Evolutionary conservation across 2,113 vertebrate species (phyloP), one percentile per base, ranked within the genome.

Genomic region (Indri indri): DNA sequence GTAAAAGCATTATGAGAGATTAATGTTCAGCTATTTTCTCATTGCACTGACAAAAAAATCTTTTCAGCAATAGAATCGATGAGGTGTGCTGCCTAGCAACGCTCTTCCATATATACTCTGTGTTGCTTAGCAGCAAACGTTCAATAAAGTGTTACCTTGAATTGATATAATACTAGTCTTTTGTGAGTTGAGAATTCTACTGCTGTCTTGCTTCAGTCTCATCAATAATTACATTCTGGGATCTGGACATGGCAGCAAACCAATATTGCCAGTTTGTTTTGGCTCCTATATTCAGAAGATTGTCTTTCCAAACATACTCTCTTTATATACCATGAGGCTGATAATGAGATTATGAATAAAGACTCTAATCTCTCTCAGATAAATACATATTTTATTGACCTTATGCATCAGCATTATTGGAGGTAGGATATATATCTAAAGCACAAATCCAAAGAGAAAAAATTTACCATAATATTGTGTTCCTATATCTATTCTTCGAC

Each of bases 111-210:
- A 92, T 85, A 90, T 92, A 91, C 16, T 59, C 57, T 91, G 42
- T 65, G 87, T 97, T 97, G 80, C 90, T 92, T 97, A 97, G 96
- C 83, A 97, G 95, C 90, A 95, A 91, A 81, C 30, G 63, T 96
- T 70, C 87, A 92, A 81, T 97, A 91, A 88, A 30, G n/a, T 76
- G 57, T 16, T 90, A 42, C 70, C 81, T 88, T 90, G 87, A 89
- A 68, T 90, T 91, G 70, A 8, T 73, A 9, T 74, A 93, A 90
- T 79, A 68, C 6, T 22, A 81, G 6, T 85, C 16, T 66, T 97
- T 7, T 3, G 18, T 42, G 30, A 54, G 18, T 59, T 80, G 12
- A 88, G 30, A 97, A 87, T 83, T 92, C 2, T 52, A 70, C 40
- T 82, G 6, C 6, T 79, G 10, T 9, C 23, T 1, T 5, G 54